Conservation (phyloP, 2,888 invertebrate genomes). For the Anthoptus insignis region DNA sequence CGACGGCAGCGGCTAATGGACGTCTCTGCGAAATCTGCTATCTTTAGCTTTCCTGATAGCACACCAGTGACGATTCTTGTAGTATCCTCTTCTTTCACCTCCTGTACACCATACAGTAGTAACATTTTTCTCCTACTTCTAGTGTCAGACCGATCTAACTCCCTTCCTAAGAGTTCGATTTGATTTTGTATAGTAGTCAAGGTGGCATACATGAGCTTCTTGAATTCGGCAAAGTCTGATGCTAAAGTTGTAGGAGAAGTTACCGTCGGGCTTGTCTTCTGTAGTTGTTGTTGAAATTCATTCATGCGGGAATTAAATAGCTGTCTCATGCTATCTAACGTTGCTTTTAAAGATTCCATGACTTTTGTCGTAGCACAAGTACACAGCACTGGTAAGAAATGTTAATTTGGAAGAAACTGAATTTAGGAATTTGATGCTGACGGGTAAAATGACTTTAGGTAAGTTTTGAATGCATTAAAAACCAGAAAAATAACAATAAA, state of each 20-base stretch:
- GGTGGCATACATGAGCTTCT: conserved; percentile 29
- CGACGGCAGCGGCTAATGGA: conserved; percentile 24
- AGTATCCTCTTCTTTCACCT: conserved; percentile 23
- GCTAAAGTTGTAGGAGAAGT: conserved; percentile 27
- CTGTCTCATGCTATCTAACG: not conserved
- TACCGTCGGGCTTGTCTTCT: not conserved
- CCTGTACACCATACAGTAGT: conserved; percentile 38
- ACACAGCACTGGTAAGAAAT: too few species aligned
- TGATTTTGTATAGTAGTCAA: conserved; percentile 29
- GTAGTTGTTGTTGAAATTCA: conserved; percentile 21
- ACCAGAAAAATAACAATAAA: too few species aligned
- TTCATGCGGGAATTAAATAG: conserved; percentile 25
- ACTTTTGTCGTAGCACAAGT: too few species aligned
- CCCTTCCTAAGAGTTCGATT: conserved; percentile 21
- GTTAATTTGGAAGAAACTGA: too few species aligned
- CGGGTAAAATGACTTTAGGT: too few species aligned
- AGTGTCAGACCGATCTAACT: conserved; percentile 35
- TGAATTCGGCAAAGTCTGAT: conserved; percentile 24
- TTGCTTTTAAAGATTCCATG: not conserved
- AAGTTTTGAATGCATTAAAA: too few species aligned
- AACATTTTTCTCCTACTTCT: conserved; percentile 38
- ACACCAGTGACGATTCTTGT: not conserved
- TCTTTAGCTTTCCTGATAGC: conserved; percentile 14
- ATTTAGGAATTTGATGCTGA: too few species aligned
- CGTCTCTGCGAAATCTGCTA: conserved; percentile 10